These are phyloP conservation scores for Drosophila rubida DNA, from an alignment of 2,888 invertebrate species.

Conservation along the genomic window DNA sequence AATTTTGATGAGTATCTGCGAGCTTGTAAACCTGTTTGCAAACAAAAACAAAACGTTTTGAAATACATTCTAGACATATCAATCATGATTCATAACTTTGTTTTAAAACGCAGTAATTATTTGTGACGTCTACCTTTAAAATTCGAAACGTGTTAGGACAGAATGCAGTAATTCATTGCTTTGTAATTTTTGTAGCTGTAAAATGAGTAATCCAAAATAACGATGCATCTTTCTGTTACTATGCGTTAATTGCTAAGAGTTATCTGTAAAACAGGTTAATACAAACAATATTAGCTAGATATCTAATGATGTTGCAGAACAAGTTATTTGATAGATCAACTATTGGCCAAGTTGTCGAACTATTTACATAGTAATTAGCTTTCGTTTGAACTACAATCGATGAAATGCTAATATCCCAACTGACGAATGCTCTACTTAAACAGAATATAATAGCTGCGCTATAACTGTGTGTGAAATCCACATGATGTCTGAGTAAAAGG, in stretches of 20 bases:
- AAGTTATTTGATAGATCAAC: background rate
- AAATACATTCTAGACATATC: too few species aligned
- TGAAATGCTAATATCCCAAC: background rate
- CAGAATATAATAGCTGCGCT: background rate
- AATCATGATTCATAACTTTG: too few species aligned
- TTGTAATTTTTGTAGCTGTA: background rate
- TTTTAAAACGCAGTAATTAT: too few species aligned
- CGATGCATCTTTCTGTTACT: background rate
- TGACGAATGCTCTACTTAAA: background rate
- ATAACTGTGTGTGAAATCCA: constrained; percentile 12
- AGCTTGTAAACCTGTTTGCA: too few species aligned
- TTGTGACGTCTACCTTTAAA: background rate
- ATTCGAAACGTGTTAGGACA: background rate
- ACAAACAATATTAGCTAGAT: background rate
- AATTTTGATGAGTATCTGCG: background rate
- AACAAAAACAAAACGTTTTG: too few species aligned
- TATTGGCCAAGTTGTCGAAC: background rate
- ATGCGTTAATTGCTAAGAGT: background rate
- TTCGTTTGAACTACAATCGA: background rate
- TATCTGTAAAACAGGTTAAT: background rate
- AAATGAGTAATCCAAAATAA: background rate
- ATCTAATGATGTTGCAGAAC: background rate
- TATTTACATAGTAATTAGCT: constrained; percentile 1
- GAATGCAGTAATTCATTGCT: background rate
- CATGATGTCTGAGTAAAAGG: constrained; percentile 81